These are phyloP conservation scores for Onychorhynchus coronatus DNA, from an alignment of 2,113 vertebrate genomes.

Conservation along the genomic window DNA sequence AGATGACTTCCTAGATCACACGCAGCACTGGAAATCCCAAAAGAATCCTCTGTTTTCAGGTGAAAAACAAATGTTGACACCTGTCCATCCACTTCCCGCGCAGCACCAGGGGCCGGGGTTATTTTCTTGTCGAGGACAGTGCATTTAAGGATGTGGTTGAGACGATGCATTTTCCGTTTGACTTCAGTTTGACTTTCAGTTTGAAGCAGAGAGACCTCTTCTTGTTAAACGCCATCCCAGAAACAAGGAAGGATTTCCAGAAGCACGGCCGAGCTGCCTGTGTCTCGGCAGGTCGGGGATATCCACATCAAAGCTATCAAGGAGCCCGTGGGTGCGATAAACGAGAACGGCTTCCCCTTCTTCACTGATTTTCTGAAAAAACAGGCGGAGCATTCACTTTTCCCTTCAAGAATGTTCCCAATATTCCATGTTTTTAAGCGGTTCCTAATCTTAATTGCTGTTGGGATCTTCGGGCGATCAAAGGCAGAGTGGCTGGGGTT, in stretches of 20 bases:
- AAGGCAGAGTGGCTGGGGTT: conserved; percentile 25
- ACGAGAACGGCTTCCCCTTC: background rate
- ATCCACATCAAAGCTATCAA: background rate
- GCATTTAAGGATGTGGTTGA: conserved; percentile 38
- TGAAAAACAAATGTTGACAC: conserved; percentile 13
- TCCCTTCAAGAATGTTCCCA: background rate
- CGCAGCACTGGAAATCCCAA: background rate
- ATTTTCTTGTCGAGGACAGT: background rate
- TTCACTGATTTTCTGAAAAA: background rate
- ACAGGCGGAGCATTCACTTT: background rate
- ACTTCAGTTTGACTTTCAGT: conserved; percentile 60
- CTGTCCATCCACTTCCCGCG: background rate
- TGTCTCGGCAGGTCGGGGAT: background rate
- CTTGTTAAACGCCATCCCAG: conserved; percentile 33
- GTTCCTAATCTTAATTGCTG: conserved; percentile 27
- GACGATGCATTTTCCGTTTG: conserved; percentile 53
- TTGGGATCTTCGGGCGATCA: conserved; percentile 21
- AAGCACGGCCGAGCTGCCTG: background rate
- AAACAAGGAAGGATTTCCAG: background rate
- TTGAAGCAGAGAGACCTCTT: conserved; percentile 19
- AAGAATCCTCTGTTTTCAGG: background rate
- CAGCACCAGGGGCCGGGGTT: background rate
- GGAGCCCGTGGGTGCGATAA: background rate
- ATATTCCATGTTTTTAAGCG: background rate
- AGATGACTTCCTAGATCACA: background rate